phyloP scores from a whole-genome alignment of 2,888 invertebrate genomes.

The Spodoptera exigua region DNA sequence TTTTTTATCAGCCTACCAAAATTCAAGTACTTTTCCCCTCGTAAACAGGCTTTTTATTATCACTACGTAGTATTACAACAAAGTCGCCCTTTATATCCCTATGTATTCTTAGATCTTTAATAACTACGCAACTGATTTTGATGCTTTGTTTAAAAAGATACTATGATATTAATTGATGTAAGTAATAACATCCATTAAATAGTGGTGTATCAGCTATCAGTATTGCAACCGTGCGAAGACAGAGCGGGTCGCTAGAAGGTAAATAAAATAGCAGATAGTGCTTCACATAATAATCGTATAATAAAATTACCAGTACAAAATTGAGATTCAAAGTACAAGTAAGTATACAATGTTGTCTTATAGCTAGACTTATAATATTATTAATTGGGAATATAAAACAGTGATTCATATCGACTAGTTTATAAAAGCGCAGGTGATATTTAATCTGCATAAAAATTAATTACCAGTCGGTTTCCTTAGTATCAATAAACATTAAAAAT shows the following conservation, averaged over 20 bases:
- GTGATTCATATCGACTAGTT: constrained; percentile 48
- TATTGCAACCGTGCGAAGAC: too few relatives aligned
- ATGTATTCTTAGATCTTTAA: too few relatives aligned
- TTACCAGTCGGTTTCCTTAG: constrained; percentile 32
- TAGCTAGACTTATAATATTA: constrained; percentile 19
- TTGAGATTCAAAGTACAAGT: constrained; percentile 52
- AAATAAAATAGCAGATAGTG: constrained; percentile 39
- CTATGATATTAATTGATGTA: too few relatives aligned
- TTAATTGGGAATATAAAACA: constrained; percentile 30
- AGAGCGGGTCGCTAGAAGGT: background rate
- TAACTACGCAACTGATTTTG: too few relatives aligned
- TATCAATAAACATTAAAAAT: constrained; percentile 30
- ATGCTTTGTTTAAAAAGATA: too few relatives aligned
- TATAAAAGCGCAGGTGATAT: constrained; percentile 46
- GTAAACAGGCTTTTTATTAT: too few relatives aligned
- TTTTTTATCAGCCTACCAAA: constrained; percentile 37
- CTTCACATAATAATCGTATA: constrained; percentile 48
- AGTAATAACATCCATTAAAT: too few relatives aligned
- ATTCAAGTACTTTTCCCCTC: too few relatives aligned
- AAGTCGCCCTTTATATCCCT: too few relatives aligned
- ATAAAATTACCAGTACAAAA: constrained; percentile 57
- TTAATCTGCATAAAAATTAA: constrained; percentile 41
- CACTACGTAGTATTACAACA: too few relatives aligned
- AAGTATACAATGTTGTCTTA: constrained; percentile 39
- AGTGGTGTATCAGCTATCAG: too few relatives aligned